Evolutionary conservation across 2,888 invertebrate species (phyloP), one percentile per base, ranked within the genome.

Genomic region (Apamea crenata): DNA sequence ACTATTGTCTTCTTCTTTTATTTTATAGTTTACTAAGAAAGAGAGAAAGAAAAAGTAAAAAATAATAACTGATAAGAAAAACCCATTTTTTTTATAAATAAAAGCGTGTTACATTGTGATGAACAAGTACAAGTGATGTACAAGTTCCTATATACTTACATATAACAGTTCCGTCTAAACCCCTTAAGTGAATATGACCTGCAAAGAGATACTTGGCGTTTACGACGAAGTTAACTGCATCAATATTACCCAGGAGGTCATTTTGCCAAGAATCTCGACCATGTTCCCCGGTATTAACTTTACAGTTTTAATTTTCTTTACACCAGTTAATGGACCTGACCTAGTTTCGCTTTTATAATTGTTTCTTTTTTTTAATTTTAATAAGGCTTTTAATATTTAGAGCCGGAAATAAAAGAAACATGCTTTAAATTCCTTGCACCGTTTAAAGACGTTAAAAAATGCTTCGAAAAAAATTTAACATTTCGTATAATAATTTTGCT

Each of bases 281-380:
- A 66, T 50, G 77, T 86, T 82, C 53, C 44, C 71, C 12, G 61
- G 3, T 81, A 65, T 74, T 71, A 81, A 67, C 29, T 68, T 82
- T 50, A 82, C 25, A 83, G 82, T 86, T 86, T 83, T 86, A 82
- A 83, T 86, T 82, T 76, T 72, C 76, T 36, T 61, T 32, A 59
- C 40, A n/a, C 2, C 40, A 1, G 16, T 72, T 85, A 75, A 82
- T 82, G 63, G 50, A 68, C 1, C 8, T 82, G 83, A 76, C 86
- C 83, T 29, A 72, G 63, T 82, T 83, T 76, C n/a, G 40, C 50
- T 61, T 47, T 47, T 61, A 29, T 56, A 59, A 65, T 69, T 59
- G 68, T 66, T 59, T 61, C 40, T 21, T 81, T 29, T n/a, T 36
- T 47, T 47, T n/a, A 25, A 18, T 29, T 16, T 44, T n/a, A 36